phyloP scores from a whole-genome alignment of 2,888 invertebrate species.

The Mythimna impura region DNA sequence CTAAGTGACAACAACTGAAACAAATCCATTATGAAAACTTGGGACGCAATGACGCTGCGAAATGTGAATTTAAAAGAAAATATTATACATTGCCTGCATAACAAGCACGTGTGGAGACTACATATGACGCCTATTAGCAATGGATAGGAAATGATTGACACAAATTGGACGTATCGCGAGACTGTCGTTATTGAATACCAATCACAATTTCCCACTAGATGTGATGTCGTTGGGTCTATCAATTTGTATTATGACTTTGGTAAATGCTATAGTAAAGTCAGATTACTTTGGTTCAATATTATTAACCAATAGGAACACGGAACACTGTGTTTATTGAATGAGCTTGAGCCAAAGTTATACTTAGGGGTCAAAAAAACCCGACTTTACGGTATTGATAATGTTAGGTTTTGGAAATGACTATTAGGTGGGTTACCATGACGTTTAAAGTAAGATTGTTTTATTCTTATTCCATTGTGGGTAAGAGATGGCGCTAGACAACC shows the following conservation, averaged over 20 bases:
- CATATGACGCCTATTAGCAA: slow-evolving; percentile 38
- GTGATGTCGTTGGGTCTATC: slow-evolving; percentile 10
- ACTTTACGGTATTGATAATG: no score
- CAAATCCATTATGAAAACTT: neutral
- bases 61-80: slow-evolving; percentile 16
- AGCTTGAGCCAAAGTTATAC: no score
- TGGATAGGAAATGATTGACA: slow-evolving; percentile 52
- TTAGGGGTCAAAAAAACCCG: no score
- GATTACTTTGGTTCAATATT: no score
- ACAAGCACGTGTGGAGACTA: slow-evolving; percentile 35
- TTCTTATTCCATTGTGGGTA: no score
- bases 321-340: no score
- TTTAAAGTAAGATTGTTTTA: no score
- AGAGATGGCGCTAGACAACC: no score
- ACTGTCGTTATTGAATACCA: slow-evolving; percentile 45
- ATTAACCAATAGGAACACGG: no score
- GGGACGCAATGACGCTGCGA: neutral
- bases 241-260: slow-evolving; percentile 5
- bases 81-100: slow-evolving; percentile 36
- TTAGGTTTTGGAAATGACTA: no score
- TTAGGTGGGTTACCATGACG: no score
- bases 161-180: slow-evolving; percentile 54
- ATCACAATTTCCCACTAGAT: slow-evolving; percentile 45
- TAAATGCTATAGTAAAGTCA: no score
- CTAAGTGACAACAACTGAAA: neutral